Percentiles rank a stretch among this genome's conserved stretches.
Evolutionary conservation across 2,888 invertebrate genomes (phyloP).

Genomic region (Automeris io): DNA sequence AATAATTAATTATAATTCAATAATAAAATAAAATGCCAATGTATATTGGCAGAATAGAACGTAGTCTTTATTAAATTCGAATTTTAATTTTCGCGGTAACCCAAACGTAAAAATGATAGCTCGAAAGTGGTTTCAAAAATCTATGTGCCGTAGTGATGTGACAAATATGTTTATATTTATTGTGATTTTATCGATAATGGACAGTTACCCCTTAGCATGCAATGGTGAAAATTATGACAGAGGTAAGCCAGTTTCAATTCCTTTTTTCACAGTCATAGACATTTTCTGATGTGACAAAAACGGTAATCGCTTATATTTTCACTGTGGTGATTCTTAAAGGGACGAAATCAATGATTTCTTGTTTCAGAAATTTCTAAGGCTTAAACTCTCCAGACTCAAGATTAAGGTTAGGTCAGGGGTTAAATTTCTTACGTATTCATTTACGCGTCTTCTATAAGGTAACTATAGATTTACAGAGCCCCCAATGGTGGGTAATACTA

Average conservation of each 20-base stretch:
- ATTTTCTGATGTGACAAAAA: no score
- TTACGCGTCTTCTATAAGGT: no score
- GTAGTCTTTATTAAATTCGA: constrained; percentile 18
- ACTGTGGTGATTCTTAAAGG: no score
- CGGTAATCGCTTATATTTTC: no score
- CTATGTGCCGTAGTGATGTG: constrained; percentile 54
- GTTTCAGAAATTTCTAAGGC: no score
- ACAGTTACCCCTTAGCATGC: constrained; percentile 45
- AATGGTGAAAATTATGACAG: constrained; percentile 45
- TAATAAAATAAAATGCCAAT: constrained; percentile 42
- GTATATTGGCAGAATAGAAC: constrained; percentile 23
- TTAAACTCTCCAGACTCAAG: no score
- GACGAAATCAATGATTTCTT: no score
- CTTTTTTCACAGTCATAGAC: no score
- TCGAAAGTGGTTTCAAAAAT: constrained; percentile 53
- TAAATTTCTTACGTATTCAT: no score
- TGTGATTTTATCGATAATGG: constrained; percentile 54
- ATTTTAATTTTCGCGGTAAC: constrained; percentile 43
- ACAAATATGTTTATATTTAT: constrained; percentile 48
- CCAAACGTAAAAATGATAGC: constrained; percentile 62
- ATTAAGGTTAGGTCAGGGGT: no score
- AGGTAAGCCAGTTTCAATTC: constrained; percentile 35
- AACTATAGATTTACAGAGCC: no score
- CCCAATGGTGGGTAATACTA: no score
- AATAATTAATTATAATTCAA: constrained; percentile 14